phyloP scores from a whole-genome alignment of 2,113 vertebrate species.

The Semnornis frantzii region DNA sequence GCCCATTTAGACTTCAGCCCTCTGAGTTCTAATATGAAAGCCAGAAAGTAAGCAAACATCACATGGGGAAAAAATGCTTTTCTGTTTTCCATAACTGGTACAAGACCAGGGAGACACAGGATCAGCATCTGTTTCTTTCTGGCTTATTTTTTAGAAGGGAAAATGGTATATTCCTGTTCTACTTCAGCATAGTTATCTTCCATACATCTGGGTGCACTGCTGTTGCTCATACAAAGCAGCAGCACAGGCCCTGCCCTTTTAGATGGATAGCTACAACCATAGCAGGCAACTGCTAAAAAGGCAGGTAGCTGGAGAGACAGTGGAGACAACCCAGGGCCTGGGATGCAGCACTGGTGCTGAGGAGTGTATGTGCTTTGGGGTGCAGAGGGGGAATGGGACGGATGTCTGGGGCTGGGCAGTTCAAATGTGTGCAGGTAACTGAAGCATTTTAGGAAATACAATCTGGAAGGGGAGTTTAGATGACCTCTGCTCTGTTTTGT shows the following conservation, averaged over 20 bases:
- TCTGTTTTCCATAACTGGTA: neutral
- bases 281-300: neutral
- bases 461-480: neutral
- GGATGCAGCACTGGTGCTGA: neutral
- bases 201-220: fast-evolving
- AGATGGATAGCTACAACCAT: neutral
- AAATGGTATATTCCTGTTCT: neutral
- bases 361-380: neutral
- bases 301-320: neutral
- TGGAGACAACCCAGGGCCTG: neutral
- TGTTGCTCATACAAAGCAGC: neutral
- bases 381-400: neutral
- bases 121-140: neutral
- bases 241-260: neutral
- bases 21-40: neutral
- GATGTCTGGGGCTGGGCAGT: neutral
- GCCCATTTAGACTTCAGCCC: neutral
- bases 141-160: neutral
- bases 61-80: neutral
- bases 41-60: neutral
- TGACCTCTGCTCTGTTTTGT: neutral
- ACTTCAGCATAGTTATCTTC: neutral
- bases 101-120: neutral
- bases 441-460: neutral
- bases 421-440: neutral